Base-by-base conservation (phyloP, 1,140 invertebrate genomes). In the Drosophila albomicans region DNA sequence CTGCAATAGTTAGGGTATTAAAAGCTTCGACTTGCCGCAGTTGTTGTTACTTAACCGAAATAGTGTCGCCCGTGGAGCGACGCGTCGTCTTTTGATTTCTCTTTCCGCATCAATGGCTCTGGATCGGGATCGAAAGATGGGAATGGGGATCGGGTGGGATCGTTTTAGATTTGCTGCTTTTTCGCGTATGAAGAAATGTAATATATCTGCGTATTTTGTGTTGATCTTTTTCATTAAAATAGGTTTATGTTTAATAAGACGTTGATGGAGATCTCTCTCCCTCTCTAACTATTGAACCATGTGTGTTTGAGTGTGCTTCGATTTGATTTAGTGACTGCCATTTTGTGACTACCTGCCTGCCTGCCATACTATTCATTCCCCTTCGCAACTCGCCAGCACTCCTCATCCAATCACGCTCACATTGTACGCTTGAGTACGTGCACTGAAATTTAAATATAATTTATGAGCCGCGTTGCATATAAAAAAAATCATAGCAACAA, bases 251-350 rank as follows among this genome's bases (percentile, higher is more conserved):
- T 75, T 87, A 87, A 82, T 82, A 79, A 65, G 82, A 79, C 78
- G 68, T 78, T 78, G 61, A 59, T 65, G 66, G 59, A 70, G 78
- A 74, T 64, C 35, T 32, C 8, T 38, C 7, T 6, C 32, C 11
- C 35, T 38, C 7, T 11, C 7, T 6, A 32, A 13, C 51, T 66
- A 80, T 70, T 84, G 71, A 61, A 56, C 69, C 78, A 43, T 43
- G 57, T 70, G 56, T 30, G 48, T 71, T 63, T 79, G 62, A 63
- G 66, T 30, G 46, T 45, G 51, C 13, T 35, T 45, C 58, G 67
- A 67, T 75, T 78, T 85, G 85, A 88, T 89, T 88, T 89, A 89
- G 85, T 89, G 85, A 90, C 85, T 88, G 78, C 86, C 85, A 88
- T 88, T 89, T 88, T 88, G 74, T 75, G 65, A 51, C 46, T 64